Evolutionary conservation across 2,888 invertebrate species (phyloP), one percentile per base, ranked within the genome.

Genomic region (Pheosia tremula): DNA sequence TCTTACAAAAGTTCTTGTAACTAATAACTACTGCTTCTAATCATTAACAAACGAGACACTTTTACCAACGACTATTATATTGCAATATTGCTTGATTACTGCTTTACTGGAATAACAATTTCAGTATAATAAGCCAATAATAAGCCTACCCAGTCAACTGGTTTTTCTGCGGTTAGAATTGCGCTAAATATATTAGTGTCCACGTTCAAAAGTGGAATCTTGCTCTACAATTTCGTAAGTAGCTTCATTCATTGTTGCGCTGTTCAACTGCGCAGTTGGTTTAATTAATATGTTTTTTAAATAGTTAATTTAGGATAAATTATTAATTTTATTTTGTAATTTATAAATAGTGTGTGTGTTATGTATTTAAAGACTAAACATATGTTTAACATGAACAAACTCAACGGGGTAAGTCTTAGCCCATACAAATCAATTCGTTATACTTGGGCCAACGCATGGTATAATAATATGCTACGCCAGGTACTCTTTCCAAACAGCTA

Each of bases 151-250:
- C 66, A 11, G 59, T 8, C 55, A 67, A 77, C 77, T 62, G 66
- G 82, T 82, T 80, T 65, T 11, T 53, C 54, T 79, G 82, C 64
- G 82, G 81, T 83, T 75, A 61, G 57, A 56, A 60, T 76, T 77
- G 72, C 68, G 72, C 64, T 71, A 75, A 77, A 60, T 73, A 70
- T 77, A 75, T 75, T 71, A 71, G 66, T 36, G 50, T 64, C 58
- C 36, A 72, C 62, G 66, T 64, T 67, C 69, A 66, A 57, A 67
- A 66, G 56, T 62, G 65, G 68, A 64, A 74, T 76, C 68, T 70
- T 66, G 70, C 74, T 78, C 73, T 74, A 78, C 76, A 64, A 64
- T 57, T 67, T 56, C 74, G 69, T 75, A 39, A 56, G 41, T 56
- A 7, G 13, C 56, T 56, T 41, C 56, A 56, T 56, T 56, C 8